A percentile compares a stretch with the other conserved stretches of the same genome.
Evolutionary conservation across 2,797 vertebrate genomes (phyloP).

Genomic region (Leucoraja ocellata): DNA sequence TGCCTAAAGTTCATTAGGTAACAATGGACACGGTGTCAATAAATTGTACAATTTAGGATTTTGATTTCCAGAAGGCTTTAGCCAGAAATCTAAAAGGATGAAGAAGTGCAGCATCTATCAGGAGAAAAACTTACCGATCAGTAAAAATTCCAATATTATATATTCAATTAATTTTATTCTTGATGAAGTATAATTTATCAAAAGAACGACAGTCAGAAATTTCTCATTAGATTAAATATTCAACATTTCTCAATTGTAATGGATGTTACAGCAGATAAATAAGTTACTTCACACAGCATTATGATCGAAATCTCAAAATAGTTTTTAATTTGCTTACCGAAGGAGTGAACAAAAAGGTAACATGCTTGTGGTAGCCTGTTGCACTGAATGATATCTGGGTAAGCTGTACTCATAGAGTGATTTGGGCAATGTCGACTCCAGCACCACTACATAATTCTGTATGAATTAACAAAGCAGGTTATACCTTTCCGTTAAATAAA

Average conservation of each 20-base stretch:
- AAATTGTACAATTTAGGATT: not conserved
- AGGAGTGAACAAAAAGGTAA: conserved; percentile 85
- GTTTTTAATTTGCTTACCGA: conserved; percentile 61
- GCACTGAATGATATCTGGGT: conserved; percentile 85
- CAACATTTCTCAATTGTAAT: not conserved
- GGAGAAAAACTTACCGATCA: not conserved
- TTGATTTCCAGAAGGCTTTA: not conserved
- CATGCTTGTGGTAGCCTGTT: conserved; percentile 84
- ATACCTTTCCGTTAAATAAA: not conserved
- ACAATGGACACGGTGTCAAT: not conserved
- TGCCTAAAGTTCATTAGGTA: not conserved
- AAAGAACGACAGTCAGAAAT: not conserved
- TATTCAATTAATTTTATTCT: not conserved
- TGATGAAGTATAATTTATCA: not conserved
- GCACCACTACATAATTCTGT: conserved; percentile 84
- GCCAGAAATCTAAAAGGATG: not conserved
- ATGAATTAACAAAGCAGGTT: conserved; percentile 35
- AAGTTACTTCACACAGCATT: not conserved
- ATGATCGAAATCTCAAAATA: not conserved
- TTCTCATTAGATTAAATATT: not conserved
- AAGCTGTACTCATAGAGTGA: conserved; percentile 86
- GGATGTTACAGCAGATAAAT: not conserved
- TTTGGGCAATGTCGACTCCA: conserved; percentile 82
- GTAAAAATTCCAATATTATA: too few relatives aligned
- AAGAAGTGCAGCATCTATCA: not conserved